These are phyloP conservation scores for Myoxocephalus aenaeus DNA, from an alignment of 2,797 vertebrate genomes.

Conservation along the genomic window DNA sequence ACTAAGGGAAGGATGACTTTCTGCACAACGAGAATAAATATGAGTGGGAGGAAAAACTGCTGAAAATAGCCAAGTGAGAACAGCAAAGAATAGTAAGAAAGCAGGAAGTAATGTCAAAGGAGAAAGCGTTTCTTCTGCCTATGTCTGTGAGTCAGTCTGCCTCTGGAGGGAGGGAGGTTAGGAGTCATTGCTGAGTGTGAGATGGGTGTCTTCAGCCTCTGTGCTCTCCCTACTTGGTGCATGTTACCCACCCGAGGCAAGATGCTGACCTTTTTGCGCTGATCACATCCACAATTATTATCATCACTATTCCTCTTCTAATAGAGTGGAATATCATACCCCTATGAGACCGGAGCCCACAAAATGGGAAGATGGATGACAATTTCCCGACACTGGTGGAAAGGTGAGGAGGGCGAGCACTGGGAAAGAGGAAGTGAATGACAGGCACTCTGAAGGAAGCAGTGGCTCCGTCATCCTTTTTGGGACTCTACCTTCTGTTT, in stretches of 20 bases:
- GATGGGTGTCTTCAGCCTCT: slow-evolving; percentile 59
- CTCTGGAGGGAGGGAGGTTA: slow-evolving; percentile 55
- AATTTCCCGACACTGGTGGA: slow-evolving; percentile 47
- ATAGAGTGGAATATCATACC: slow-evolving; percentile 72
- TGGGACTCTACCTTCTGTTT: slow-evolving; percentile 50
- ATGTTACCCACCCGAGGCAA: slow-evolving; percentile 66
- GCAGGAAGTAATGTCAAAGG: slow-evolving; percentile 40
- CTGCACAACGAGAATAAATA: slow-evolving; percentile 51
- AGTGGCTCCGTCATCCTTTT: slow-evolving; percentile 51
- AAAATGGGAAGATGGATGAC: slow-evolving; percentile 54
- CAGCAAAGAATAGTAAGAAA: slow-evolving; percentile 51
- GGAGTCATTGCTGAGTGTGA: slow-evolving; percentile 57
- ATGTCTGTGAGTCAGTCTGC: slow-evolving; percentile 53
- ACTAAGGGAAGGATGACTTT: slow-evolving; percentile 35
- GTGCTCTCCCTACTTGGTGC: slow-evolving; percentile 54
- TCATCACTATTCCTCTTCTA: slow-evolving; percentile 76
- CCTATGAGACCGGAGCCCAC: slow-evolving; percentile 46
- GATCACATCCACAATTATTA: slow-evolving; percentile 79
- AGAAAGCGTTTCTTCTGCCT: slow-evolving; percentile 48
- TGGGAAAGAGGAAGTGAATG: slow-evolving; percentile 28
- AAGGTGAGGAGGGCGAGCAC: slow-evolving; percentile 36
- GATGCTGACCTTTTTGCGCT: slow-evolving; percentile 76
- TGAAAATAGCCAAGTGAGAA: slow-evolving; percentile 61
- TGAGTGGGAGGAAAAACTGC: slow-evolving; percentile 39
- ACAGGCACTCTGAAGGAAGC: slow-evolving; percentile 15